phyloP scores from a whole-genome alignment of 1,140 invertebrate species.

The Bombyx mandarina region DNA sequence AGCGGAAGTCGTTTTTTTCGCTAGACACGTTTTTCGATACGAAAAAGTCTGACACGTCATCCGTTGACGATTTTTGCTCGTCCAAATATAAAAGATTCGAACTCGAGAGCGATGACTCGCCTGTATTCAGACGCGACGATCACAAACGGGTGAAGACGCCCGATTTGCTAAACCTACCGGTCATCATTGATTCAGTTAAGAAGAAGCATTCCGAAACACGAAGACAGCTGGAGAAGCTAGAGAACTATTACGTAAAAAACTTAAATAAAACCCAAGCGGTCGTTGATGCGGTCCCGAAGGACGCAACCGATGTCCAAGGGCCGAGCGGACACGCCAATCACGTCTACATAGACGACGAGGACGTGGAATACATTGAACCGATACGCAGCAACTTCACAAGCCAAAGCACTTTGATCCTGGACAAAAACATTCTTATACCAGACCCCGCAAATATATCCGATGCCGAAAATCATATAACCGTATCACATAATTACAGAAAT shows the following conservation, averaged over 20 bases:
- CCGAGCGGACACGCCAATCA: slow-evolving; percentile 53
- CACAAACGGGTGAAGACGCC: slow-evolving; percentile 45
- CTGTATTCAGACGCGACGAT: slow-evolving; percentile 49
- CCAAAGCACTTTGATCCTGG: slow-evolving; percentile 57
- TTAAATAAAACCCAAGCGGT: slow-evolving; percentile 47
- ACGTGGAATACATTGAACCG: slow-evolving; percentile 63
- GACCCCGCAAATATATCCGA: slow-evolving; percentile 57
- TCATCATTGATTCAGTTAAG: slow-evolving; percentile 56
- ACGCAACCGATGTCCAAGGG: slow-evolving; percentile 51
- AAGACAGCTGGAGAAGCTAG: slow-evolving; percentile 63
- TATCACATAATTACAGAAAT: slow-evolving; percentile 33
- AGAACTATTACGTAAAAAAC: slow-evolving; percentile 65
- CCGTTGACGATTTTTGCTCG: slow-evolving; percentile 65
- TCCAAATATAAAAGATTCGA: slow-evolving; percentile 69
- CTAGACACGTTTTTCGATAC: slow-evolving; percentile 66
- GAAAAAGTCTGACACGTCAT: slow-evolving; percentile 64
- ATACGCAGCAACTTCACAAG: slow-evolving; percentile 63
- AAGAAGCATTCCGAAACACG: slow-evolving; percentile 59
- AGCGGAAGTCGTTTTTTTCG: slow-evolving; percentile 67
- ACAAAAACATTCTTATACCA: slow-evolving; percentile 43
- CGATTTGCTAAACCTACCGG: slow-evolving; percentile 60
- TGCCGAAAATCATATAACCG: slow-evolving; percentile 45
- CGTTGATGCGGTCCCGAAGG: slow-evolving; percentile 60
- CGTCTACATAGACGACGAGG: slow-evolving; percentile 44
- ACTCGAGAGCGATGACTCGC: slow-evolving; percentile 65